Conservation (phyloP, 2,113 vertebrate genomes). For the Elephas maximus region DNA sequence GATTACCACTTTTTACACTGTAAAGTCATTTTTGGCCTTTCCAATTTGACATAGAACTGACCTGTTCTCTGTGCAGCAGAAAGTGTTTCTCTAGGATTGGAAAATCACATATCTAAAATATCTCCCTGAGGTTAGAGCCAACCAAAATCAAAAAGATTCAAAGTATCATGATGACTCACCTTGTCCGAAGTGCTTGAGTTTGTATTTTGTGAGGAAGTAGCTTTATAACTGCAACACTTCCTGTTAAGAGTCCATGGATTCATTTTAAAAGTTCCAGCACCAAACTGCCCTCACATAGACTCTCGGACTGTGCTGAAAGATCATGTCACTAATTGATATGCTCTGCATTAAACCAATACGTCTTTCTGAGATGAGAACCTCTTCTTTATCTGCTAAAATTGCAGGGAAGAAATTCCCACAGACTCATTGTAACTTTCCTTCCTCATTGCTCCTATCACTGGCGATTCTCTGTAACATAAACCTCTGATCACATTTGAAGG, state of each 20-base stretch:
- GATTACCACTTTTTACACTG: background rate
- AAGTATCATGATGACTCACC: background rate
- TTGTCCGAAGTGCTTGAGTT: background rate
- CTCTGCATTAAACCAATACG: background rate
- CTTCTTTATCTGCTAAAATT: background rate
- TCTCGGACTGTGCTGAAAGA: background rate
- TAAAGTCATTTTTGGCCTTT: background rate
- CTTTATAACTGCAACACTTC: background rate
- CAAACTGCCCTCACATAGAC: background rate
- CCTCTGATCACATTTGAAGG: background rate
- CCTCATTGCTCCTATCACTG: background rate
- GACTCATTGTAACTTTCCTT: background rate
- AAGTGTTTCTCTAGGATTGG: background rate
- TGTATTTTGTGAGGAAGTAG: background rate
- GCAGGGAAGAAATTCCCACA: background rate
- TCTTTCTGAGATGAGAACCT: background rate
- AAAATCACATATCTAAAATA: background rate
- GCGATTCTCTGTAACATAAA: background rate
- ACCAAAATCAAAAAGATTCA: background rate
- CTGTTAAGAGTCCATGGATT: background rate
- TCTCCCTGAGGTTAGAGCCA: background rate
- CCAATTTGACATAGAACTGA: background rate
- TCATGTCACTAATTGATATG: background rate
- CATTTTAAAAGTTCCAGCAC: background rate
- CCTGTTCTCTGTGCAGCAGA: background rate